These are phyloP conservation scores for Clarias macrocephalus DNA, from an alignment of 2,113 vertebrate species.

Conservation along the genomic window DNA sequence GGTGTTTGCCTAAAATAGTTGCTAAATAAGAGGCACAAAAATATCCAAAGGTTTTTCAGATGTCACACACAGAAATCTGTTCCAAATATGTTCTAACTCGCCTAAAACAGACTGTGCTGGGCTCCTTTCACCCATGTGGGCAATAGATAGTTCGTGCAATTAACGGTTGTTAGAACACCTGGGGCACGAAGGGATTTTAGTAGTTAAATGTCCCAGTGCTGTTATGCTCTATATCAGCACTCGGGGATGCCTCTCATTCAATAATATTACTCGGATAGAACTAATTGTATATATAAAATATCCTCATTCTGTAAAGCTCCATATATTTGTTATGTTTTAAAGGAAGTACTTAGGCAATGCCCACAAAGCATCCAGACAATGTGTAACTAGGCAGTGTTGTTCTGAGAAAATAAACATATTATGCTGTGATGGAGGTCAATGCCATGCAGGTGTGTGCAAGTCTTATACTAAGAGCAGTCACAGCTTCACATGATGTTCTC, in stretches of 20 bases:
- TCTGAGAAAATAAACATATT: neutral
- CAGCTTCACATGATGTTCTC: neutral
- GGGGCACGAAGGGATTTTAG: too few relatives aligned
- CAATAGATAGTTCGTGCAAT: too few relatives aligned
- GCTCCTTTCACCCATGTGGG: too few relatives aligned
- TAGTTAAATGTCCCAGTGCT: too few relatives aligned
- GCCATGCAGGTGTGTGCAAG: slow-evolving; percentile 11
- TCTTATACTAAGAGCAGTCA: neutral
- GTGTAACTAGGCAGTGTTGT: neutral
- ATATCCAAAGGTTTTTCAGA: neutral
- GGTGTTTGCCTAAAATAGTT: neutral
- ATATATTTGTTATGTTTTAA: neutral
- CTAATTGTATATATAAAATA: neutral
- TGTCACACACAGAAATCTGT: neutral
- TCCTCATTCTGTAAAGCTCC: neutral
- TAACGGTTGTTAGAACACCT: too few relatives aligned
- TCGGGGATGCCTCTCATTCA: too few relatives aligned
- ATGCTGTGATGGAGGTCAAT: neutral
- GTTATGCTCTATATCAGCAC: too few relatives aligned
- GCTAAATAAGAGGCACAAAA: neutral
- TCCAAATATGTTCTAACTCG: neutral
- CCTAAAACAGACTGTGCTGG: neutral
- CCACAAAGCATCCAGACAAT: too few relatives aligned
- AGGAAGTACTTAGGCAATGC: neutral
- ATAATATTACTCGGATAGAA: too few relatives aligned